Conservation (phyloP, 2,888 invertebrate species). For the Cryptops parisi region DNA sequence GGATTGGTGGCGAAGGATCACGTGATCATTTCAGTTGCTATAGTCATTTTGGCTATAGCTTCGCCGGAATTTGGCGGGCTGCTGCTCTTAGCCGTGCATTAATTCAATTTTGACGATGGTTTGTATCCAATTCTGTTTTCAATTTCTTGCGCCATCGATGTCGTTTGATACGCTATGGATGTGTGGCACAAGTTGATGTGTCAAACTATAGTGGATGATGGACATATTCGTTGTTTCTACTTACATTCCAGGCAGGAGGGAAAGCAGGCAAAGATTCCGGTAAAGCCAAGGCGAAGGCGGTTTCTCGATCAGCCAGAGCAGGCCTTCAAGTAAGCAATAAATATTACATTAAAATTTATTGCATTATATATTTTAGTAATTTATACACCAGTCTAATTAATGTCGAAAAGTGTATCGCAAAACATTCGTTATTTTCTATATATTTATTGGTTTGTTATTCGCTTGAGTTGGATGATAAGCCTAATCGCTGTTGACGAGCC, state of each 20-base stretch:
- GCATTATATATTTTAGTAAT: background rate
- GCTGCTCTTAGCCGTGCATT: constrained; percentile 14
- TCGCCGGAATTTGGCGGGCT: constrained; percentile 9
- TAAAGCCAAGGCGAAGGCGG: constrained; percentile 98
- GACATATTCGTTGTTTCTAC: background rate
- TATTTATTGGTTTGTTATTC: no score
- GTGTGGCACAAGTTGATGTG: no score
- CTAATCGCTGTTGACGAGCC: no score
- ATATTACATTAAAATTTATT: background rate
- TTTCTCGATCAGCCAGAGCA: constrained; percentile 95
- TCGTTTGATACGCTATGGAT: constrained; percentile 33
- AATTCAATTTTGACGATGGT: constrained; percentile 31
- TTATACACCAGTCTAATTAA: no score
- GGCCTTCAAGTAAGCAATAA: constrained; percentile 75
- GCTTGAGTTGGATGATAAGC: no score
- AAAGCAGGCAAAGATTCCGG: constrained; percentile 99
- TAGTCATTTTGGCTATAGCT: background rate
- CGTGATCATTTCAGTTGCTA: background rate
- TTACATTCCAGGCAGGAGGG: constrained; percentile 69
- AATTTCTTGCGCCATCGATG: constrained; percentile 27
- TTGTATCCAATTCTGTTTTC: constrained; percentile 35
- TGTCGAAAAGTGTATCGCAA: no score
- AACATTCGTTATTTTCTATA: no score
- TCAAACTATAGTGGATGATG: constrained; percentile 31
- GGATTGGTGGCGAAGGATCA: constrained; percentile 1